phyloP scores from a whole-genome alignment of 1,140 invertebrate species.

The Uloborus diversus region DNA sequence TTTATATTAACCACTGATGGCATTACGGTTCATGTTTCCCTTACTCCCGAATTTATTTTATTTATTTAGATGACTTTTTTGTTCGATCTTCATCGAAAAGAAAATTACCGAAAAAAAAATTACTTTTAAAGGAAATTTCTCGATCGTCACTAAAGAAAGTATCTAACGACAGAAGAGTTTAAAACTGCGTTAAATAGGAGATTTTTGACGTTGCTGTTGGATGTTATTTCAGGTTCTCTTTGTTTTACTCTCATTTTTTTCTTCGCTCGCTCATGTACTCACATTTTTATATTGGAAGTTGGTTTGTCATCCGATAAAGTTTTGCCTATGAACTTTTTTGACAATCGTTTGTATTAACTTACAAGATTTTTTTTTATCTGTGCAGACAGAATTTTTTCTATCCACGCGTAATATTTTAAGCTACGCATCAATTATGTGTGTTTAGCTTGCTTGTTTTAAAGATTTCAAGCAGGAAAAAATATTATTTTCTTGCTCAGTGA shows the following conservation, averaged over 20 bases:
- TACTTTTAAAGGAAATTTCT: constrained; percentile 40
- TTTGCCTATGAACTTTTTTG: too few relatives aligned
- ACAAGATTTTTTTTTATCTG: too few relatives aligned
- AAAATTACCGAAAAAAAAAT: constrained; percentile 14
- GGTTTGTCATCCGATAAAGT: neutral
- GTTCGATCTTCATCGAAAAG: constrained; percentile 4
- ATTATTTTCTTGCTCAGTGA: too few relatives aligned
- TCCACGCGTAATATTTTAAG: too few relatives aligned
- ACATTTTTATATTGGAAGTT: constrained; percentile 15
- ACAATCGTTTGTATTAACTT: too few relatives aligned
- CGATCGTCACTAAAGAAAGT: constrained; percentile 51
- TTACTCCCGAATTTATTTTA: constrained; percentile 54
- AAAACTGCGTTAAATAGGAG: constrained; percentile 24
- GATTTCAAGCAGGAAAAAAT: too few relatives aligned
- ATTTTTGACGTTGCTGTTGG: constrained; percentile 52
- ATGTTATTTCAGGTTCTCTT: constrained; percentile 45
- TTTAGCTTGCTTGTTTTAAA: too few relatives aligned
- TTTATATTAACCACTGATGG: constrained; percentile 57
- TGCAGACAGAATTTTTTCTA: too few relatives aligned
- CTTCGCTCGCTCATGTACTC: constrained; percentile 5
- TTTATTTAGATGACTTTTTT: constrained; percentile 49
- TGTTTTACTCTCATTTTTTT: constrained; percentile 15
- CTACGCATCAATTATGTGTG: too few relatives aligned
- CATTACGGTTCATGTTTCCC: constrained; percentile 51
- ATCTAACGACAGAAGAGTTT: constrained; percentile 48